Evolutionary conservation across 2,113 vertebrate genomes (phyloP).

Genomic region (Rhea pennata): DNA sequence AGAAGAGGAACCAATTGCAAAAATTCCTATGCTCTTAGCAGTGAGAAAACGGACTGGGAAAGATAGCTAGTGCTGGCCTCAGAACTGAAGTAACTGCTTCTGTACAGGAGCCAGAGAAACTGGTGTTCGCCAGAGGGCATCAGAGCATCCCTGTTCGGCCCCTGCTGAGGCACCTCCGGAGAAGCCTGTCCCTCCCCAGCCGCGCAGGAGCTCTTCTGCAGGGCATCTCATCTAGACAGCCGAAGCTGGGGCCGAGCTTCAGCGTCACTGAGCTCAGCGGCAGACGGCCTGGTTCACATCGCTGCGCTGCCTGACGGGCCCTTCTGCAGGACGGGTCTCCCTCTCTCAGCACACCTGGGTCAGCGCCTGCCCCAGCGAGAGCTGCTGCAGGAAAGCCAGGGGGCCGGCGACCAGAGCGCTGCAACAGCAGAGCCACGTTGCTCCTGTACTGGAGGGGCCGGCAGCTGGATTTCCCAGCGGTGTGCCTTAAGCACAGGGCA

Average conservation of each 20-base stretch:
- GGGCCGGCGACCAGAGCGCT: background rate
- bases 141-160: background rate
- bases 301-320: background rate
- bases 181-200: background rate
- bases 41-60: background rate
- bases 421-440: background rate
- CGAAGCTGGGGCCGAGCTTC: background rate
- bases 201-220: background rate
- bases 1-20: background rate
- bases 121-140: background rate
- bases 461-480: background rate
- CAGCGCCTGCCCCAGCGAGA: background rate
- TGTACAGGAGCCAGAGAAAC: background rate
- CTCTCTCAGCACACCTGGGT: background rate
- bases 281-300: rapidly evolving
- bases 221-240: background rate
- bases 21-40: background rate
- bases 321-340: background rate
- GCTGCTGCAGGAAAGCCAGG: background rate
- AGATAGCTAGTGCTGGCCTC: background rate
- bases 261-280: too few species aligned
- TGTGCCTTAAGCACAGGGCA: background rate
- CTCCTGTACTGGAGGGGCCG: background rate
- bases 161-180: background rate
- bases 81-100: background rate